These are phyloP conservation scores for Leptobrachium leishanense DNA, from an alignment of 2,113 vertebrate species.

Conservation along the genomic window DNA sequence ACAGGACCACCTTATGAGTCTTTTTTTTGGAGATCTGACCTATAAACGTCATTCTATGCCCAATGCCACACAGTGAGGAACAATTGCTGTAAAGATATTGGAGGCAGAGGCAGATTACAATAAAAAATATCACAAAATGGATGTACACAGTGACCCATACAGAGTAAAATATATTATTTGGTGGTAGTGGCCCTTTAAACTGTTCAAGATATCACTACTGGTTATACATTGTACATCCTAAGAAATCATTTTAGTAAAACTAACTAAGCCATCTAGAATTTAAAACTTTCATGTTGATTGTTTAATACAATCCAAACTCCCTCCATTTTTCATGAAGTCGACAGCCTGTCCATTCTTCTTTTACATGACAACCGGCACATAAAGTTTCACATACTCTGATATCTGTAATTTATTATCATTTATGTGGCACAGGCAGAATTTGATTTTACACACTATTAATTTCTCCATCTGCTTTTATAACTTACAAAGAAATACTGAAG, in stretches of 20 bases:
- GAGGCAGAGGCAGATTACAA: no score
- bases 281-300: conserved; percentile 9
- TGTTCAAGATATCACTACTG: no score
- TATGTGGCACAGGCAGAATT: conserved; percentile 43
- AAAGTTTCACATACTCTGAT: conserved; percentile 33
- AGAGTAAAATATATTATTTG: no score
- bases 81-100: no score
- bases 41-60: no score
- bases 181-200: no score
- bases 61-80: no score
- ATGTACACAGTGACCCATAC: no score
- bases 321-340: conserved; percentile 6
- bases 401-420: conserved; percentile 46
- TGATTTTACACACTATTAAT: conserved; percentile 49
- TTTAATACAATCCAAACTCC: conserved; percentile 32
- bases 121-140: no score
- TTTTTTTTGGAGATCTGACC: no score
- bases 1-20: no score
- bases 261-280: conserved; percentile 26
- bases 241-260: conserved; percentile 8
- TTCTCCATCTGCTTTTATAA: conserved; percentile 43
- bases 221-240: not conserved
- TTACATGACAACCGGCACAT: conserved; percentile 40
- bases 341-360: conserved; percentile 33
- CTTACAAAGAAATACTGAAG: conserved; percentile 34